phyloP scores from a whole-genome alignment of 2,888 invertebrate species.

The Orthosia gracilis region DNA sequence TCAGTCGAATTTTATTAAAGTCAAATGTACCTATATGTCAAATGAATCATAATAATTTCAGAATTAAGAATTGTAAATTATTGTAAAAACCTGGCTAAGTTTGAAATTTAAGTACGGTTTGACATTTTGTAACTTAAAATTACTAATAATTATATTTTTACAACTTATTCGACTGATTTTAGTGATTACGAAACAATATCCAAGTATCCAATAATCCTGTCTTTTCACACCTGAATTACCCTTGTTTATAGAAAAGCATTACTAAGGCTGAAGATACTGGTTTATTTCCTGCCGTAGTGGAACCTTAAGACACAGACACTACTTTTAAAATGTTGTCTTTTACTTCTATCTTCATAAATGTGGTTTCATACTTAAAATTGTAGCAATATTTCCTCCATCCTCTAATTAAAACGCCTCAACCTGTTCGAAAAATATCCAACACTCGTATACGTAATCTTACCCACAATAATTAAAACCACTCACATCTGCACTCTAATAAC shows the following conservation, averaged over 20 bases:
- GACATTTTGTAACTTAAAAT: no score
- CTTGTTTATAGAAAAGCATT: not conserved
- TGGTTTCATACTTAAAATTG: conserved; percentile 20
- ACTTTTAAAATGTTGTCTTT: not conserved
- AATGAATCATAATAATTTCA: no score
- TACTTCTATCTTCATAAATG: not conserved
- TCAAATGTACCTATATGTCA: no score
- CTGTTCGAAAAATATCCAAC: not conserved
- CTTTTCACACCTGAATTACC: not conserved
- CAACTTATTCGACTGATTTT: not conserved
- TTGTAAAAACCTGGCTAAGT: no score
- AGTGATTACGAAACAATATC: not conserved
- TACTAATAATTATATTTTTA: no score
- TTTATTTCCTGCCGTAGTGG: not conserved
- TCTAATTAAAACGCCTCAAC: conserved; percentile 18
- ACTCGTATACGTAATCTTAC: not conserved
- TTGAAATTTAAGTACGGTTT: no score
- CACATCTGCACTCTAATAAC: conserved; percentile 41
- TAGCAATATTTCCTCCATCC: not conserved
- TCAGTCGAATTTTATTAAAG: no score
- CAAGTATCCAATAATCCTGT: not conserved
- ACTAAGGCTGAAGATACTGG: not conserved
- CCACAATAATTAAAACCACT: conserved; percentile 32
- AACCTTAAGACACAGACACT: not conserved
- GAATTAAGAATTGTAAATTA: no score